phyloP scores from a whole-genome alignment of 2,113 vertebrate species.

The Erpornis zantholeuca region DNA sequence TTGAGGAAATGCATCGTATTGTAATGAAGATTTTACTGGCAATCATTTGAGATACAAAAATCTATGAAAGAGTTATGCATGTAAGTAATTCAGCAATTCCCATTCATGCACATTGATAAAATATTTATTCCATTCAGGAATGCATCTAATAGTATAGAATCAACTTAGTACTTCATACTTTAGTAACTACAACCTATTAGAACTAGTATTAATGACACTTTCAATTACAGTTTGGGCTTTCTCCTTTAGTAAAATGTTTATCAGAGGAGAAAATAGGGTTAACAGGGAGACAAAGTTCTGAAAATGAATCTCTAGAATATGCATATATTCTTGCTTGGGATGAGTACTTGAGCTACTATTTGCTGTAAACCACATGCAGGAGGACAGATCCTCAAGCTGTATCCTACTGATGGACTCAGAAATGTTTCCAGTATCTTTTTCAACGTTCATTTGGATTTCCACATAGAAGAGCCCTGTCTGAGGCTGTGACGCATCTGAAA shows the following conservation, averaged over 20 bases:
- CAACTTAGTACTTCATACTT: not conserved
- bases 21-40: not conserved
- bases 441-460: not conserved
- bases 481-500: not conserved
- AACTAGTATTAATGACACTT: not conserved
- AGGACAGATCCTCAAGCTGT: not conserved
- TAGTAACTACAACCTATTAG: not conserved
- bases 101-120: not conserved
- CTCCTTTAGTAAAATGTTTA: not conserved
- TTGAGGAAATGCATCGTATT: not conserved
- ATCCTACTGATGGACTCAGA: not conserved
- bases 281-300: not conserved
- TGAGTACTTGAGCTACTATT: not conserved
- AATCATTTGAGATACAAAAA: not conserved
- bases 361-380: not conserved
- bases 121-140: not conserved
- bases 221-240: not conserved
- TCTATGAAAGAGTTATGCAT: not conserved
- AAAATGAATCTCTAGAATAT: not conserved
- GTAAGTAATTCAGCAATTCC: not conserved
- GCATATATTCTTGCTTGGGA: not conserved
- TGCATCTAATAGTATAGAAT: not conserved
- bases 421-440: not conserved
- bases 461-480: not conserved
- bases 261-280: not conserved